Base-by-base conservation (phyloP, 1,140 invertebrate species). In the Stegodyphus mimosarum region DNA sequence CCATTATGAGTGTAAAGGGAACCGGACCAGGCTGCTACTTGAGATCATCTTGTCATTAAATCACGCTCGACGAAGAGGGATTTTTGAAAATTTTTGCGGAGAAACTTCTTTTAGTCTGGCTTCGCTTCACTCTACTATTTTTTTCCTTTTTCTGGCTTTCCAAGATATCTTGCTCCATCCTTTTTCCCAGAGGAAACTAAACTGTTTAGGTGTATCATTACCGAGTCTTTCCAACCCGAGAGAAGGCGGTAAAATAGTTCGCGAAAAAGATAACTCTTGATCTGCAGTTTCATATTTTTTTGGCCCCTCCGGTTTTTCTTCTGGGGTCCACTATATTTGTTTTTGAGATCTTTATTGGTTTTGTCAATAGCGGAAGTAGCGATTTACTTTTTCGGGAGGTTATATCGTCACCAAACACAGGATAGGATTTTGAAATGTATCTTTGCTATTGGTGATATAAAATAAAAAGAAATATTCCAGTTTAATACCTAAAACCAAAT, bases 321-420 rank as follows among this genome's bases (percentile, higher is more conserved):
- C 66, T n/a, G 63, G 64, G 66, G 76, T 78, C 76, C 69, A 52
- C 76, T 78, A 78, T 78, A 78, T 78, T 78, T 78, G 76, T 78
- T 78, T 78, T 78, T 78, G 76, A 78, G 64, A 78, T 78, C 76
- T 78, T 78, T 78, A 78, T 78, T 78, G 76, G 76, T 78, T 78
- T 78, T 78, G 76, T 78, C 63, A 69, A 78, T 78, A 53, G 76
- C 49, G 76, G 49, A 70, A 53, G 76, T 17, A 50, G 52, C 64
- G 51, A 51, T 49, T 52, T 67, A 33, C 33, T 33, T 33, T 33
- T 33, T 33, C 33, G 3, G 33, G 33, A 33, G 33, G 33, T 33
- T 33, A 33, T 33, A 33, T 33, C 33, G 33, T 33, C 33, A 33
- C 33, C 33, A 33, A 33, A 33, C 33, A 33, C 3, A 33, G 33